These are phyloP conservation scores for Parasteatoda lunata DNA, from an alignment of 2,888 invertebrate genomes.

Conservation along the genomic window DNA sequence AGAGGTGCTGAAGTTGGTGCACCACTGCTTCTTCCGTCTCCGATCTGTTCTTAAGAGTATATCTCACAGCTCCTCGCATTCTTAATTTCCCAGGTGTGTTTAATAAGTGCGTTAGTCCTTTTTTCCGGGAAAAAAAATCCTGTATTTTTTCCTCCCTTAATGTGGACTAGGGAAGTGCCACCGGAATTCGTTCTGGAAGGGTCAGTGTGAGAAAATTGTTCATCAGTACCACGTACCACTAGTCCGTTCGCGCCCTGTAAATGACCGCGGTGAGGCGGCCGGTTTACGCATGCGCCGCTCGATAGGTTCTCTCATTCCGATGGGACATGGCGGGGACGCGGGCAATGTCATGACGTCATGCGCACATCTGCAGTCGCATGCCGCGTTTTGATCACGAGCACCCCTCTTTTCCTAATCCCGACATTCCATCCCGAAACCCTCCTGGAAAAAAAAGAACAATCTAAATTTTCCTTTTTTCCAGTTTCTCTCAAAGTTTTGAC, in stretches of 20 bases:
- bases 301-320: constrained; percentile 47
- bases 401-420: constrained; percentile 23
- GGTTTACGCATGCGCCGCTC: constrained; percentile 62
- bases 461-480: constrained; percentile 23
- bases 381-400: constrained; percentile 46
- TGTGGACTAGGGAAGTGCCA: not conserved
- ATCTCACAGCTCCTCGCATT: constrained; percentile 38
- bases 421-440: constrained; percentile 13
- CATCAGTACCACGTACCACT: constrained; percentile 20
- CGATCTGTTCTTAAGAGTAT: constrained; percentile 24
- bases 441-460: constrained; percentile 18
- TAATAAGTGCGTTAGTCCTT: not conserved
- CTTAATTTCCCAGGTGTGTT: constrained; percentile 14
- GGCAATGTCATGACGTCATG: constrained; percentile 62
- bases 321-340: constrained; percentile 21
- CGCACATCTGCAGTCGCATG: constrained; percentile 68
- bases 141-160: not conserved
- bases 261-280: constrained; percentile 65
- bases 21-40: constrained; percentile 32
- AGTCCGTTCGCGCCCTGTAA: constrained; percentile 63
- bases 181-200: constrained; percentile 21
- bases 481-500: not conserved
- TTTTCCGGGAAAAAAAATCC: not conserved
- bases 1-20: constrained; percentile 38
- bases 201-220: constrained; percentile 1